Base-by-base conservation (phyloP, 2,113 vertebrate genomes). In the Macroglossus sobrinus region DNA sequence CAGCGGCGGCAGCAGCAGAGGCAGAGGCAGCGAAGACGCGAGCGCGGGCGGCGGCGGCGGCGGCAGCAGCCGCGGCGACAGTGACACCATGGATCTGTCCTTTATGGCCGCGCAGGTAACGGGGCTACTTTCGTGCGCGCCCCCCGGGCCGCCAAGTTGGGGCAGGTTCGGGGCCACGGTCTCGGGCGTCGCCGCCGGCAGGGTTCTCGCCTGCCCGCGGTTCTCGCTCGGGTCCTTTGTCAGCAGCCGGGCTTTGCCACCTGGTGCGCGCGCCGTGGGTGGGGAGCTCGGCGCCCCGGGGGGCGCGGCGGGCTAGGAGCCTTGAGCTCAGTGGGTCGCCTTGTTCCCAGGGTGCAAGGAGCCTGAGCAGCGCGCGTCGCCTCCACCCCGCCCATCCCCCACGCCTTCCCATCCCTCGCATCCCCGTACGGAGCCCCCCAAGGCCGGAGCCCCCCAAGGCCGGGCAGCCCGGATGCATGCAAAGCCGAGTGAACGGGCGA, bases 81-180 rank as follows among this genome's bases (percentile, higher is more conserved):
- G 78, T 92, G 96, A 94, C 99, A 99, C 93, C 76, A 99, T 99
- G 99, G 99, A 99, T 97, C 99, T 99, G 93, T 99, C 99, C 89
- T 99, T 99, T 95, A 99, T 99, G 99, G 99, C 99, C 80, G 99
- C 99, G 40, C 99, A 99, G 99, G 99, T 99, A 98, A 98, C 96
- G 75, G 71, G 68, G 40, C 35, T 9, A 72, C 86, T 43, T 18
- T 24, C 14, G 43, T 55, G 43, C 26, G 45, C 22, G n/a, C 59
- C 5, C 45, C 59, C 40, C 1, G 9, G 76, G 33, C 15, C 18
- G 1, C 85, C 47, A 81, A 89, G 91, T 90, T 94, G 11, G 90
- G 76, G 85, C 76, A 35, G 94, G 45, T 69, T 55, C 45, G 19
- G 63, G 72, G 91, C 68, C 33, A 7, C 12, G 0, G 40, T 6